phyloP scores from a whole-genome alignment of 92 coral and sea anemone genomes.

The Montipora capitata region DNA sequence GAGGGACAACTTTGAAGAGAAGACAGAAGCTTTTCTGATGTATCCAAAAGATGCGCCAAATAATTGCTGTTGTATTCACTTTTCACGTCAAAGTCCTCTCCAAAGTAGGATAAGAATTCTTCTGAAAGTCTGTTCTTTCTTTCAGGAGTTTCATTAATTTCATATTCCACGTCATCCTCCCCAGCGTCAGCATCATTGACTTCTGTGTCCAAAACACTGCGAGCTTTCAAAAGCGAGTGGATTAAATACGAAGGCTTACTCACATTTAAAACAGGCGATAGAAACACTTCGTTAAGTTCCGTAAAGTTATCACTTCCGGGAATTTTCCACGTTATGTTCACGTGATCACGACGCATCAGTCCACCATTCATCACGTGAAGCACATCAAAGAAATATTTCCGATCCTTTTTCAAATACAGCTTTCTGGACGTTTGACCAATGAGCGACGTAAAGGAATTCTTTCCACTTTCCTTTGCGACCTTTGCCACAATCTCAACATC shows the following conservation, averaged over 20 bases:
- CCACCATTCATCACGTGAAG: slow-evolving; percentile 82
- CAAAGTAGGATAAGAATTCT: neutral
- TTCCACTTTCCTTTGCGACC: slow-evolving; percentile 39
- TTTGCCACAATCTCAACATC: slow-evolving; percentile 73
- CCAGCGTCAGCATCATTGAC: slow-evolving; percentile 55
- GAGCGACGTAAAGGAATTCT: neutral
- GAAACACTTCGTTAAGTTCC: slow-evolving; percentile 26
- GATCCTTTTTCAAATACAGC: slow-evolving; percentile 36
- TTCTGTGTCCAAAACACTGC: slow-evolving; percentile 28
- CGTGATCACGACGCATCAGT: slow-evolving; percentile 66
- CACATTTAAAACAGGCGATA: slow-evolving; percentile 75
- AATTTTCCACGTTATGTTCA: slow-evolving; percentile 79
- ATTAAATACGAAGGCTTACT: slow-evolving; percentile 9
- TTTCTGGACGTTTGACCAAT: slow-evolving; percentile 36
- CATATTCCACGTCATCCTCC: slow-evolving; percentile 68
- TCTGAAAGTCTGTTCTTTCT: slow-evolving; percentile 17
- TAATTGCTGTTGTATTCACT: neutral
- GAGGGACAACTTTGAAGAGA: slow-evolving; percentile 55
- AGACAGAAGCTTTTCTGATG: slow-evolving; percentile 30
- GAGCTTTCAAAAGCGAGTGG: slow-evolving; percentile 11
- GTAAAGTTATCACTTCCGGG: slow-evolving; percentile 65
- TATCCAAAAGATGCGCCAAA: slow-evolving; percentile 13
- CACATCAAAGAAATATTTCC: slow-evolving; percentile 80
- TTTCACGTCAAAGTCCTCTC: slow-evolving; percentile 29
- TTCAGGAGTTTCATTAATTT: slow-evolving; percentile 17